Conservation (phyloP, 2,888 invertebrate genomes). For the Nebria brevicollis region DNA sequence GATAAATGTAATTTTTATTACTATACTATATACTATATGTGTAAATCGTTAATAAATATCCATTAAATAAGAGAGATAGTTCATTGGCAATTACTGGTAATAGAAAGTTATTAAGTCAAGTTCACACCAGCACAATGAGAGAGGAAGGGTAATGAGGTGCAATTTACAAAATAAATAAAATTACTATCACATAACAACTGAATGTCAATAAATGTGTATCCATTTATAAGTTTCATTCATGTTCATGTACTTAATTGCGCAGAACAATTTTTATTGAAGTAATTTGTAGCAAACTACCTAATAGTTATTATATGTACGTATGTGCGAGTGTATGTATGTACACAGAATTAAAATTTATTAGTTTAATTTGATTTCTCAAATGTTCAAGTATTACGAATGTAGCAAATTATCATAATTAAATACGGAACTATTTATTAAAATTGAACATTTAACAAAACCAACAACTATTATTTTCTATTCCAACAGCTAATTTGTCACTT, state of each 20-base stretch:
- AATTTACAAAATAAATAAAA: slow-evolving; percentile 37
- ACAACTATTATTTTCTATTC: slow-evolving; percentile 29
- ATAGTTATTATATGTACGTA: not conserved
- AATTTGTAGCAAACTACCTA: slow-evolving; percentile 13
- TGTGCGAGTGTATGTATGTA: not conserved
- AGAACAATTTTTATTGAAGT: slow-evolving; percentile 32
- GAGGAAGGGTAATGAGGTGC: slow-evolving; percentile 26
- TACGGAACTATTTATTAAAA: slow-evolving; percentile 27
- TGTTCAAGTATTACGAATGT: not conserved
- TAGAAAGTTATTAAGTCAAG: slow-evolving; percentile 30
- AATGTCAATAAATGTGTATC: slow-evolving; percentile 31
- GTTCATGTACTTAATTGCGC: slow-evolving; percentile 25
- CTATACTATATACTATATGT: too few species aligned
- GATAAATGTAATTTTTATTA: too few species aligned
- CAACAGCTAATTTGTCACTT: slow-evolving; percentile 16
- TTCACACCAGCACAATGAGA: slow-evolving; percentile 27
- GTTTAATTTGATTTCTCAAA: not conserved
- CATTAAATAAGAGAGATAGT: not conserved
- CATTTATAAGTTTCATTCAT: slow-evolving; percentile 32
- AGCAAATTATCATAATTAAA: slow-evolving; percentile 41
- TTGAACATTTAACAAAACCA: slow-evolving; percentile 15
- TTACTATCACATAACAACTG: slow-evolving; percentile 28
- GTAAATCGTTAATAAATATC: too few species aligned
- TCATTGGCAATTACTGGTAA: slow-evolving; percentile 11
- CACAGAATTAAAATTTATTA: not conserved